phyloP scores from a whole-genome alignment of 2,888 invertebrate genomes.

The Tiliacea aurago region DNA sequence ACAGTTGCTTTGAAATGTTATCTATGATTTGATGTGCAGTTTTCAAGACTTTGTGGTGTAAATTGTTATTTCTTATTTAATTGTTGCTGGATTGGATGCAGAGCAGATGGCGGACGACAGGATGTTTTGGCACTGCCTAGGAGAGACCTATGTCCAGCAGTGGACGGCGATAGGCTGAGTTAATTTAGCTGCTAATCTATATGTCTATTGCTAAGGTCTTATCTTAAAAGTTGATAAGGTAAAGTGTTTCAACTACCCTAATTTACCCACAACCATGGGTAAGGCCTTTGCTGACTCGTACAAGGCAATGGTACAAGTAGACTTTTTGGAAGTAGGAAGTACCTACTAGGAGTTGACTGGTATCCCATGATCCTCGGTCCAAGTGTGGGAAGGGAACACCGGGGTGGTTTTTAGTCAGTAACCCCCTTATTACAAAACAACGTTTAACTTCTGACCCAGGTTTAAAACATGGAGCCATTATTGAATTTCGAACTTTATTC shows the following conservation, averaged over 20 bases:
- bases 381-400: too few relatives aligned
- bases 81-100: neutral
- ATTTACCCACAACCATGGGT: neutral
- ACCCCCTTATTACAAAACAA: too few relatives aligned
- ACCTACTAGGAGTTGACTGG: too few relatives aligned
- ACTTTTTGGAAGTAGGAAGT: too few relatives aligned
- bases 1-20: neutral
- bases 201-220: neutral
- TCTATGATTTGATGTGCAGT: neutral
- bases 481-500: too few relatives aligned
- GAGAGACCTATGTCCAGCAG: neutral
- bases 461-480: too few relatives aligned
- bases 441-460: too few relatives aligned
- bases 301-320: neutral
- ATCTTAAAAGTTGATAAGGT: neutral
- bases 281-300: neutral
- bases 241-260: neutral
- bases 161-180: too few relatives aligned
- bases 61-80: neutral
- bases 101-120: neutral
- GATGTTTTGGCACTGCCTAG: neutral
- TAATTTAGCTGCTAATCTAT: neutral
- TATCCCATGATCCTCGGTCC: too few relatives aligned
- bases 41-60: neutral
- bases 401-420: too few relatives aligned